A percentile compares a stretch with the other conserved stretches of the same genome.
Conservation (phyloP, 2,888 invertebrate species). For the Drosophila lutescens region DNA sequence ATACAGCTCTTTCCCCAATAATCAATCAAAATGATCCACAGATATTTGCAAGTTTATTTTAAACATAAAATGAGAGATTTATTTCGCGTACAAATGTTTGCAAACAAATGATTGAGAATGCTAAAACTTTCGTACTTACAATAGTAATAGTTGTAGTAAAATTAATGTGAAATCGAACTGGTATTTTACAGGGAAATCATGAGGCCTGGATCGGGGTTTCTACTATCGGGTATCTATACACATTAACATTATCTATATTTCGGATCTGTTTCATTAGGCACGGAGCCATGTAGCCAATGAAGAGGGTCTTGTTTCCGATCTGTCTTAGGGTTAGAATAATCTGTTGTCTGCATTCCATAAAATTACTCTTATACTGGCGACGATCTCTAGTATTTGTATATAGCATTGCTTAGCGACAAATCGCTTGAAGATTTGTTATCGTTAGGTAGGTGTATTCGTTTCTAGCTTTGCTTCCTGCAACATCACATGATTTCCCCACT, state of each 20-base stretch:
- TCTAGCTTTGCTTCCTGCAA: constrained; percentile 77
- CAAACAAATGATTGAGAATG: constrained; percentile 33
- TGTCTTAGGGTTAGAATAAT: constrained; percentile 8
- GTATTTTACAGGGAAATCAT: constrained; percentile 36
- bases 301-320: constrained; percentile 10
- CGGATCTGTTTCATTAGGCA: background rate
- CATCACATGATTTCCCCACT: constrained; percentile 70
- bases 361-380: constrained; percentile 18
- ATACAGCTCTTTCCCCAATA: background rate
- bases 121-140: constrained; percentile 41
- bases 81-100: constrained; percentile 25
- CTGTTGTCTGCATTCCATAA: constrained; percentile 11
- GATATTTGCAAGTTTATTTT: constrained; percentile 40
- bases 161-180: constrained; percentile 27
- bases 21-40: constrained; percentile 12
- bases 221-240: constrained; percentile 31
- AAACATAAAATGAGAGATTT: constrained; percentile 37
- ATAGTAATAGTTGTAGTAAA: constrained; percentile 38
- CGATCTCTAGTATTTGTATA: constrained; percentile 38
- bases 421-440: constrained; percentile 48
- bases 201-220: constrained; percentile 15
- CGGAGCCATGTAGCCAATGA: background rate
- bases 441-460: constrained; percentile 75
- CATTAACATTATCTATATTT: constrained; percentile 22
- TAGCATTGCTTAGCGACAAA: constrained; percentile 36